Base-by-base conservation (phyloP, 2,113 vertebrate species). In the Dicrurus megarhynchus region DNA sequence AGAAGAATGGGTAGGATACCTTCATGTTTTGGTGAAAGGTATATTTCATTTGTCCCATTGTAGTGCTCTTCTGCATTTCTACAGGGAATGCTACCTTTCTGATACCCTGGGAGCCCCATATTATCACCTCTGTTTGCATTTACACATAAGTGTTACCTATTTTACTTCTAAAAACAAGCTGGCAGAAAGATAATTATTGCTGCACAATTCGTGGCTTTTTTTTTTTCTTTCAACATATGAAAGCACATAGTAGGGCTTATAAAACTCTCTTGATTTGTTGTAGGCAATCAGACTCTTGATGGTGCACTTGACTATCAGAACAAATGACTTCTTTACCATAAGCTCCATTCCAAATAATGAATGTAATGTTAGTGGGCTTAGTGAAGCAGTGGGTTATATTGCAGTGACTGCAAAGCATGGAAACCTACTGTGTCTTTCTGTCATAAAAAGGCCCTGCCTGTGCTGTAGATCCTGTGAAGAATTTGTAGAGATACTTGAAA, bases 381-480 rank as follows among this genome's bases (percentile, higher is more conserved):
- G 64, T 67, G 93, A 77, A 95, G 85, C 59, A 84, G 63, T 73
- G 52, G 94, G 70, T 81, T 96, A 80, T 86, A 81, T 91, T 96
- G 87, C 73, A 89, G 87, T 61, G 64, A 21, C 69, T 95, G 68
- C 90, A 80, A 89, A 91, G 60, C 79, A 90, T 71, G 89, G 91
- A 97, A 95, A 91, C 65, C 93, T 90, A 76, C 65, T 56, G 39
- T 87, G 84, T 24, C 82, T 95, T 94, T 94, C 77, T 96, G 35
- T 93, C 83, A 78, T 84, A 73, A 73, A 91, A 84, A 70, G 56
- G 81, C 86, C 50, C 79, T 94, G 89, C 73, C 76, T 77, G 70
- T 95, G 93, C 86, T 90, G 84, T 87, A 95, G 69, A 91, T 97
- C 95, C 92, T 85, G 84, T 95, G 93, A 97, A 87, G 91, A 95